phyloP scores from a whole-genome alignment of 2,888 invertebrate species.

The Leptogaster cylindrica region DNA sequence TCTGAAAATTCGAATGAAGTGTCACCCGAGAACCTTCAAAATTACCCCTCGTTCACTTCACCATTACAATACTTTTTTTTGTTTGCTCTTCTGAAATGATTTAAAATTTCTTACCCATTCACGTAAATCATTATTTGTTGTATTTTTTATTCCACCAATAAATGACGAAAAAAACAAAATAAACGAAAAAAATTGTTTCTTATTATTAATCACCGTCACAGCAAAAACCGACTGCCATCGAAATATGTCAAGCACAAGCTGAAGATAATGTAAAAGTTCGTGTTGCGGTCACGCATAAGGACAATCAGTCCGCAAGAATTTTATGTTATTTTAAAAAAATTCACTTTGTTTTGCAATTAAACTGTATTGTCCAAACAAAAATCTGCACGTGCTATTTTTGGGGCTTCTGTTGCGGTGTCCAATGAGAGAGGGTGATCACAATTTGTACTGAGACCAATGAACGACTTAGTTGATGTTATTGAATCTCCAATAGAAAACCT shows the following conservation, averaged over 20 bases:
- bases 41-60: no score
- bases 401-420: conserved; percentile 48
- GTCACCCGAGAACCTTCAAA: no score
- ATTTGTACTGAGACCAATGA: conserved; percentile 51
- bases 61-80: no score
- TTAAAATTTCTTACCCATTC: conserved; percentile 12
- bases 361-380: conserved; percentile 31
- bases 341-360: not conserved
- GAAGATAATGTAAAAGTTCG: not conserved
- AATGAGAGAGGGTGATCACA: conserved; percentile 53
- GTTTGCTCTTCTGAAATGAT: not conserved
- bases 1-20: no score
- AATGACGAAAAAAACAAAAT: no score
- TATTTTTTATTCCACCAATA: not conserved
- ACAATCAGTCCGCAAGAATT: conserved; percentile 1
- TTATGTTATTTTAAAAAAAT: not conserved
- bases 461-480: conserved; percentile 49
- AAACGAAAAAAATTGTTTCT: not conserved
- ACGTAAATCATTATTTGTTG: conserved; percentile 27
- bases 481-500: conserved; percentile 53
- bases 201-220: not conserved
- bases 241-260: not conserved
- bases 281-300: conserved; percentile 11
- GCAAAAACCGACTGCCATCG: not conserved
- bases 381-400: conserved; percentile 50